A percentile compares a stretch with the other conserved stretches of the same genome.
Conservation (phyloP, 2,113 vertebrate genomes). For the Larimichthys crocea region DNA sequence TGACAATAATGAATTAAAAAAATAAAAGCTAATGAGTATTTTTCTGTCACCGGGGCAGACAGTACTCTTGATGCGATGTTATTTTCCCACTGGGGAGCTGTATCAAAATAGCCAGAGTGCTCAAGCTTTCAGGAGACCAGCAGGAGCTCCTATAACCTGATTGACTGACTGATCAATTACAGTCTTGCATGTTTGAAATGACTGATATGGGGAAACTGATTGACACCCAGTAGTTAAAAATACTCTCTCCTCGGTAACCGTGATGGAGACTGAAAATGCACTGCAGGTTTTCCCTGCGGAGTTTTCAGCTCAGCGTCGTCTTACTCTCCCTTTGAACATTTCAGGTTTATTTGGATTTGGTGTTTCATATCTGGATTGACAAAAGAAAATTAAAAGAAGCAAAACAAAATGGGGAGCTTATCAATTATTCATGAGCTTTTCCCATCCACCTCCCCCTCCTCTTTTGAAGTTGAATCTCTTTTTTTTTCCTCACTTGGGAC, state of each 20-base stretch:
- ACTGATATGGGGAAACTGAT: slow-evolving; percentile 62
- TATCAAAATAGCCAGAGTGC: slow-evolving; percentile 45
- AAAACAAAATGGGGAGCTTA: slow-evolving; percentile 56
- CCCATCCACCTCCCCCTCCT: slow-evolving; percentile 14
- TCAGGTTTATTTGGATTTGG: slow-evolving; percentile 64
- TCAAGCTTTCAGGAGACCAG: slow-evolving; percentile 53
- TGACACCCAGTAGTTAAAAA: slow-evolving; percentile 71
- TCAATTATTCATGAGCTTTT: slow-evolving; percentile 71
- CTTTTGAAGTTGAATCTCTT: slow-evolving; percentile 60
- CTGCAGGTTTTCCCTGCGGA: slow-evolving; percentile 65
- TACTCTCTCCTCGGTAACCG: slow-evolving; percentile 32
- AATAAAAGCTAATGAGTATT: slow-evolving; percentile 39
- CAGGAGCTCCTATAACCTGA: slow-evolving; percentile 55
- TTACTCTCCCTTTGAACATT: slow-evolving; percentile 50
- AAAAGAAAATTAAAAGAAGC: slow-evolving; percentile 69
- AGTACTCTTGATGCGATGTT: not conserved
- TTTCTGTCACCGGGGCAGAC: slow-evolving; percentile 23
- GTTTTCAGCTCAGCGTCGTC: slow-evolving; percentile 19
- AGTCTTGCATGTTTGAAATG: slow-evolving; percentile 60
- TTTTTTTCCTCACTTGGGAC: slow-evolving; percentile 53
- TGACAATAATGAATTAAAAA: slow-evolving; percentile 29
- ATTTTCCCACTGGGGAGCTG: slow-evolving; percentile 31
- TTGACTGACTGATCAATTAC: slow-evolving; percentile 70
- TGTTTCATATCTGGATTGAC: slow-evolving; percentile 56
- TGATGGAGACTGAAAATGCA: slow-evolving; percentile 14